Percentiles rank a stretch among this genome's conserved stretches.
These are phyloP conservation scores for Tridacna crocea DNA, from an alignment of 2,888 invertebrate genomes.

Conservation along the genomic window DNA sequence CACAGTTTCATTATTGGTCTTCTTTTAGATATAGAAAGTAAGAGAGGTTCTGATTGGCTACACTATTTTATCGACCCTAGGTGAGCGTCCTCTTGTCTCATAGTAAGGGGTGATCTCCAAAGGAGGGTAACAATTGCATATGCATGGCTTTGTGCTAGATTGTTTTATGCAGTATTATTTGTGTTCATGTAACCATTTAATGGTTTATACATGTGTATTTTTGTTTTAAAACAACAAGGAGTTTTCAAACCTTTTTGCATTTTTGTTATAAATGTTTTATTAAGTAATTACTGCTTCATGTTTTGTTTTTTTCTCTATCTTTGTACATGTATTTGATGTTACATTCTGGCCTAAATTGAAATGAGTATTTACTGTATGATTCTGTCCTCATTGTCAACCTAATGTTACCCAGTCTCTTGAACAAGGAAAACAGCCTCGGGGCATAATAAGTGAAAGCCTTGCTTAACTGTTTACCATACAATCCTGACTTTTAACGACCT, in stretches of 20 bases:
- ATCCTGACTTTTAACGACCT: too few relatives aligned
- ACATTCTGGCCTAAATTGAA: neutral
- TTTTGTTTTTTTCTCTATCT: neutral
- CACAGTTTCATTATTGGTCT: too few relatives aligned
- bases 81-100: neutral
- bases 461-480: too few relatives aligned
- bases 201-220: slow-evolving; percentile 1
- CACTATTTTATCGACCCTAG: neutral
- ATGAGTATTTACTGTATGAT: too few relatives aligned
- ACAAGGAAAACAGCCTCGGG: too few relatives aligned
- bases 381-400: too few relatives aligned
- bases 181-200: slow-evolving; percentile 14
- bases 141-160: neutral
- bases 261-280: slow-evolving; percentile 21
- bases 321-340: neutral
- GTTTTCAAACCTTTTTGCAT: slow-evolving; percentile 27
- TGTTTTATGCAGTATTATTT: neutral
- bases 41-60: too few relatives aligned
- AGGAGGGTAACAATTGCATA: too few relatives aligned
- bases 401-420: too few relatives aligned
- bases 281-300: neutral
- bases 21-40: too few relatives aligned
- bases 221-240: slow-evolving; percentile 1
- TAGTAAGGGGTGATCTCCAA: neutral
- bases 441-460: too few relatives aligned